phyloP scores from a whole-genome alignment of 1,140 invertebrate species.

The Luehdorfia chinensis region DNA sequence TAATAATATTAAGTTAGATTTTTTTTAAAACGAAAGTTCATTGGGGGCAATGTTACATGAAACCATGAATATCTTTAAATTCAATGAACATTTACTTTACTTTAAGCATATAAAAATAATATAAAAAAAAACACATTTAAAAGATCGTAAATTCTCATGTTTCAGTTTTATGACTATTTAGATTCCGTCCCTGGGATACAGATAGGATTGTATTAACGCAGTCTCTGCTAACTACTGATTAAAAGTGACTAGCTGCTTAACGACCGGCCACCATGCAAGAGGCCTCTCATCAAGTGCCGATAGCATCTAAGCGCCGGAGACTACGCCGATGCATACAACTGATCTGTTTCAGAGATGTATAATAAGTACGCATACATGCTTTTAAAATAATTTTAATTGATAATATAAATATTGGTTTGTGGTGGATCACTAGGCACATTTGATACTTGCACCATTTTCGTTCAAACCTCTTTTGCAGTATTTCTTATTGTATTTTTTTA shows the following conservation, averaged over 20 bases:
- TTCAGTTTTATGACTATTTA: not conserved
- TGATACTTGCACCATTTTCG: too few relatives aligned
- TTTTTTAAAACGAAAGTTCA: too few relatives aligned
- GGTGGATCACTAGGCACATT: too few relatives aligned
- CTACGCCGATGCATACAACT: not conserved
- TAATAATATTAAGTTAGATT: too few relatives aligned
- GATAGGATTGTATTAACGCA: slow-evolving; percentile 5
- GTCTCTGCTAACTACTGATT: not conserved
- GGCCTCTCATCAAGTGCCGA: slow-evolving; percentile 5
- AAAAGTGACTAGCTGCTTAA: slow-evolving; percentile 1
- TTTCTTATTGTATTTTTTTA: too few relatives aligned
- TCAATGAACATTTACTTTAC: too few relatives aligned
- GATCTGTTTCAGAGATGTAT: not conserved
- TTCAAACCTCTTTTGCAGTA: too few relatives aligned
- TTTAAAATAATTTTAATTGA: too few relatives aligned
- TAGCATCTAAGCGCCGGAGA: slow-evolving; percentile 8
- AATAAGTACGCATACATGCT: not conserved
- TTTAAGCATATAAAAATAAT: too few relatives aligned
- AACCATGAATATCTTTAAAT: too few relatives aligned
- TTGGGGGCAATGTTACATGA: too few relatives aligned
- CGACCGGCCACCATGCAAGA: slow-evolving; percentile 2
- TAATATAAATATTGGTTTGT: too few relatives aligned
- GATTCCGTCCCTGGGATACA: not conserved
- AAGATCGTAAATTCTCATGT: not conserved
- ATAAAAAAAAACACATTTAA: not conserved